phyloP scores from a whole-genome alignment of 2,797 vertebrate genomes.

The Ciconia nigra region DNA sequence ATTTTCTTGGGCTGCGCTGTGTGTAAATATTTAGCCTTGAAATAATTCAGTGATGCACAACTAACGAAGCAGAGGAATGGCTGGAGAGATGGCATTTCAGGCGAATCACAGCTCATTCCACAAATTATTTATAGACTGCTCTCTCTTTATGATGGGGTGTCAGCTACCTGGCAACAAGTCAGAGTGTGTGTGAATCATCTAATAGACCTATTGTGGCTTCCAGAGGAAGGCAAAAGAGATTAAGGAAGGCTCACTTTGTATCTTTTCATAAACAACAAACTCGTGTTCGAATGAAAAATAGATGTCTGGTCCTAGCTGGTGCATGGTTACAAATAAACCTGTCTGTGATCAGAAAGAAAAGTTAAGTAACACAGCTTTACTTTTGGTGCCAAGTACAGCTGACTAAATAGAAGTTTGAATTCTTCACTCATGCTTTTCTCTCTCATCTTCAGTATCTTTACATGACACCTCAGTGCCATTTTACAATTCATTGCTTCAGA shows the following conservation, averaged over 20 bases:
- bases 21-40: not conserved
- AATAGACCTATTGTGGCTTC: not conserved
- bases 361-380: not conserved
- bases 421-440: not conserved
- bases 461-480: not conserved
- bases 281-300: not conserved
- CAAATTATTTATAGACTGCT: slow-evolving; percentile 9
- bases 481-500: not conserved
- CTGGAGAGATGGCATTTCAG: not conserved
- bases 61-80: not conserved
- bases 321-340: not conserved
- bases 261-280: not conserved
- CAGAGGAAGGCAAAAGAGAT: not conserved
- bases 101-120: not conserved
- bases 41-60: slow-evolving; percentile 1
- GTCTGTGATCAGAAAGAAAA: not conserved
- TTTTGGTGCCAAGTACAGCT: not conserved
- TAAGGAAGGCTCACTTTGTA: not conserved
- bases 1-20: not conserved
- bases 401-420: not conserved
- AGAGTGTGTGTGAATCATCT: not conserved
- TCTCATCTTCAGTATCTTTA: not conserved
- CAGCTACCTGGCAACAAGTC: not conserved
- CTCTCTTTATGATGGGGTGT: not conserved
- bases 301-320: not conserved